These are phyloP conservation scores for Drosophila fulvimacula DNA, from an alignment of 2,888 invertebrate genomes.

Conservation along the genomic window DNA sequence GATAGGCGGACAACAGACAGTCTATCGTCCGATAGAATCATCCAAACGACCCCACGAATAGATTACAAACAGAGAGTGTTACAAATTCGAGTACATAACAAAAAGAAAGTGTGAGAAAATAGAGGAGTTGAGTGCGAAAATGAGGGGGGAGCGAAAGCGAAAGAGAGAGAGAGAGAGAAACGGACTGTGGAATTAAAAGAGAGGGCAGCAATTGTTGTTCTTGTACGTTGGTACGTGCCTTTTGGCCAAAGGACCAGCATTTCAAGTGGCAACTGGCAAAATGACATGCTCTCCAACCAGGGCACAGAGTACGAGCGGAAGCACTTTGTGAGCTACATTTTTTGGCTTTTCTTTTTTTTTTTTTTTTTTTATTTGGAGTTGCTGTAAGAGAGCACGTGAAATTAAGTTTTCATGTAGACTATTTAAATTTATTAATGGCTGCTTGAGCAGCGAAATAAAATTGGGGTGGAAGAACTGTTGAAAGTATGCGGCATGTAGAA, in stretches of 20 bases:
- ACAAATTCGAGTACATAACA: constrained; percentile 61
- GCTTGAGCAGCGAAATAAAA: constrained; percentile 5
- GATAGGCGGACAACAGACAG: constrained; percentile 39
- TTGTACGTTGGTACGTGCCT: constrained; percentile 58
- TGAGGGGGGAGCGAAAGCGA: background rate
- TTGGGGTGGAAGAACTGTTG: background rate
- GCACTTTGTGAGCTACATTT: constrained; percentile 18
- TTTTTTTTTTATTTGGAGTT: constrained; percentile 7
- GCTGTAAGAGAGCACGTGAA: constrained; percentile 33
- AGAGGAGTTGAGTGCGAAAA: background rate
- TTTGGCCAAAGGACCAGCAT: constrained; percentile 63
- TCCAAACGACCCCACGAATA: constrained; percentile 41
- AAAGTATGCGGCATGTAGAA: background rate
- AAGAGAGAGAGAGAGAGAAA: background rate
- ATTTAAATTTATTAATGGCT: constrained; percentile 58
- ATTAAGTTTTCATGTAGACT: constrained; percentile 57
- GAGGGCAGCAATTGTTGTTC: constrained; percentile 29
- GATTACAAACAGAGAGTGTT: constrained; percentile 66
- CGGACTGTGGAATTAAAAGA: background rate
- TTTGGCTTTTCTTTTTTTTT: background rate
- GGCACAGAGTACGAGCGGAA: background rate
- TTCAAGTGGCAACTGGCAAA: constrained; percentile 69
- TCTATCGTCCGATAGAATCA: constrained; percentile 43
- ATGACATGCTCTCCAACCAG: constrained; percentile 32
- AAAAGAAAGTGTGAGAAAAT: constrained; percentile 15